A percentile compares a stretch with the other conserved stretches of the same genome.
Evolutionary conservation across 2,797 vertebrate genomes (phyloP).

Genomic region (Xenopus petersii): DNA sequence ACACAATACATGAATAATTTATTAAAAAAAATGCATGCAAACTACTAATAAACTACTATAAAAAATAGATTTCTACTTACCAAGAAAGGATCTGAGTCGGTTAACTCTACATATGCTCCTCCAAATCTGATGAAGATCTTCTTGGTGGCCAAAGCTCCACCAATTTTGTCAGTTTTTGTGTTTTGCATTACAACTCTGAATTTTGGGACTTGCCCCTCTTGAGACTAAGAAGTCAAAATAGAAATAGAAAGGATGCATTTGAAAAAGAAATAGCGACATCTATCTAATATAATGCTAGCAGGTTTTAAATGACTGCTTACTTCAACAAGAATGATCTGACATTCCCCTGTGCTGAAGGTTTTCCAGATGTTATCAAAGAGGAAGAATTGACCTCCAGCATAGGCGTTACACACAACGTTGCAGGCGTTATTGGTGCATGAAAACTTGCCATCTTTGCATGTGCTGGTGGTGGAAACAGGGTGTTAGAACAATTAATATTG

Average conservation of each 20-base stretch:
- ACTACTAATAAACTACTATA: no score
- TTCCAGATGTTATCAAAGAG: conserved; percentile 44
- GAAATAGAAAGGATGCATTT: background rate
- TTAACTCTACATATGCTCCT: conserved; percentile 18
- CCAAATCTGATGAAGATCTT: conserved; percentile 23
- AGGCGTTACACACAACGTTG: conserved; percentile 37
- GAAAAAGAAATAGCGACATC: no score
- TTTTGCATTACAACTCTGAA: conserved; percentile 40
- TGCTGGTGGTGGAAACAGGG: conserved; percentile 19
- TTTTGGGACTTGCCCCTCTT: background rate
- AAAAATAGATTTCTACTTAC: conserved; percentile 11
- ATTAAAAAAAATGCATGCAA: background rate
- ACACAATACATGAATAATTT: background rate
- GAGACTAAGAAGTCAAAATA: conserved; percentile 18
- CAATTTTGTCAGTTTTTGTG: background rate
- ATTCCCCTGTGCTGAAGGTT: conserved; percentile 8
- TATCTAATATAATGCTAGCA: no score
- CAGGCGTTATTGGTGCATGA: conserved; percentile 26
- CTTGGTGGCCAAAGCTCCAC: conserved; percentile 33
- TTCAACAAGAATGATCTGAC: conserved; percentile 25
- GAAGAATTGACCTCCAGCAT: conserved; percentile 32
- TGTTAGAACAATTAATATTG: no score
- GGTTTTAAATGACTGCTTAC: background rate
- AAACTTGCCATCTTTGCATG: conserved; percentile 40
- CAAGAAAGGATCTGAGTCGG: conserved; percentile 19